Percentiles rank a stretch among this genome's conserved stretches.
Conservation (phyloP, 2,797 vertebrate species). For the Paguma larvata region DNA sequence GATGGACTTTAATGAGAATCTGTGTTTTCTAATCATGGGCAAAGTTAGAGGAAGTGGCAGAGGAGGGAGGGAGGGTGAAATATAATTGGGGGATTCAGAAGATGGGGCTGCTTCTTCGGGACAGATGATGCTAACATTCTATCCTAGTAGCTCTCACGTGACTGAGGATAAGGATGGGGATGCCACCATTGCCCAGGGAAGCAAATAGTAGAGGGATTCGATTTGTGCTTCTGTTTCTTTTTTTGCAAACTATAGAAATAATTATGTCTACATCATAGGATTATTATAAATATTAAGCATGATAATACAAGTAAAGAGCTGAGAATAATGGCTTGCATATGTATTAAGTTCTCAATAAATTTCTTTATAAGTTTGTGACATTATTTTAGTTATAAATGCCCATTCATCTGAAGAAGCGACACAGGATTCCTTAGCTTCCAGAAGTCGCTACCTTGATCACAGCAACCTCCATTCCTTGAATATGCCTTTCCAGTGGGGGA, state of each 20-base stretch:
- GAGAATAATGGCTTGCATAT: not conserved
- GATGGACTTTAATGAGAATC: conserved; percentile 83
- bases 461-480: not conserved
- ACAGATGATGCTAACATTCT: not conserved
- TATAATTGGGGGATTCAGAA: conserved; percentile 72
- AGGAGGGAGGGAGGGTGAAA: conserved; percentile 66
- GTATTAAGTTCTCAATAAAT: not conserved
- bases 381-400: not conserved
- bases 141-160: not conserved
- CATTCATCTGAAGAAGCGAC: not conserved
- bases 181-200: not conserved
- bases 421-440: not conserved
- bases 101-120: conserved; percentile 44
- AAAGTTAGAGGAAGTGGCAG: conserved; percentile 76
- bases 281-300: not conserved
- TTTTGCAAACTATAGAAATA: conserved; percentile 31
- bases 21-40: conserved; percentile 81
- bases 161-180: not conserved
- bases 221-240: not conserved
- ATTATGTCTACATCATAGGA: not conserved
- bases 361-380: not conserved
- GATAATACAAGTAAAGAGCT: not conserved
- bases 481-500: not conserved
- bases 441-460: not conserved
- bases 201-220: not conserved